Percentiles rank a stretch among this genome's conserved stretches.
phyloP scores from a whole-genome alignment of 2,797 vertebrate species.

The Squalus acanthias region DNA sequence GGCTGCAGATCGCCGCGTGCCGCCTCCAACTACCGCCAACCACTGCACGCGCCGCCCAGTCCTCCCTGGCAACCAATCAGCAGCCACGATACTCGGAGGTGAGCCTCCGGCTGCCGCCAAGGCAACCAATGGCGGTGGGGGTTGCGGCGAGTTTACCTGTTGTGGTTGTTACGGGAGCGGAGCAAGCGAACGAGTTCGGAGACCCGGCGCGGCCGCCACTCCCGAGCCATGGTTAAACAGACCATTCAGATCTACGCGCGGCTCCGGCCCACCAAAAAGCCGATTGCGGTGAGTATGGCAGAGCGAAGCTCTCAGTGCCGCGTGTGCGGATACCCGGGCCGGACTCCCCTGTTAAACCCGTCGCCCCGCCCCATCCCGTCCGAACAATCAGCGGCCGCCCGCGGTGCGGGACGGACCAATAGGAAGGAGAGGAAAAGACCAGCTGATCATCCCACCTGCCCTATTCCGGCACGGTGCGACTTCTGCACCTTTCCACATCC shows the following conservation, averaged over 20 bases:
- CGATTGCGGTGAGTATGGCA: conserved; percentile 13
- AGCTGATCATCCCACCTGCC: no score
- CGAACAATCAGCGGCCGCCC: no score
- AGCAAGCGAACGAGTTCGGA: neutral
- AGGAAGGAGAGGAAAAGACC: no score
- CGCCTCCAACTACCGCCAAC: neutral
- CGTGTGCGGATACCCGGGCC: no score
- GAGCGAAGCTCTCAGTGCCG: neutral
- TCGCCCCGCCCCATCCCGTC: no score
- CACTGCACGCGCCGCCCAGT: neutral
- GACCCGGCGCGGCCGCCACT: no score
- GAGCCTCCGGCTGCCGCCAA: neutral
- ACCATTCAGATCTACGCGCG: conserved; percentile 25
- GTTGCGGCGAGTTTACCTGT: neutral
- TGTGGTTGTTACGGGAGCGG: neutral
- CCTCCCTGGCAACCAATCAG: neutral
- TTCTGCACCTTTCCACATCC: no score
- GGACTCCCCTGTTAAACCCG: no score
- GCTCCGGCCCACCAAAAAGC: conserved; percentile 28
- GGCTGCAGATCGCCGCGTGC: neutral
- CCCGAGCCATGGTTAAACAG: conserved; percentile 35
- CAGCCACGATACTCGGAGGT: accelerated
- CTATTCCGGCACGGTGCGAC: no score
- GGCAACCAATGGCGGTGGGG: neutral
- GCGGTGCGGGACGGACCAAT: no score